Percentiles rank a stretch among this genome's conserved stretches.
These are phyloP conservation scores for Stomorhina lunata DNA, from an alignment of 2,888 invertebrate genomes.

Conservation along the genomic window DNA sequence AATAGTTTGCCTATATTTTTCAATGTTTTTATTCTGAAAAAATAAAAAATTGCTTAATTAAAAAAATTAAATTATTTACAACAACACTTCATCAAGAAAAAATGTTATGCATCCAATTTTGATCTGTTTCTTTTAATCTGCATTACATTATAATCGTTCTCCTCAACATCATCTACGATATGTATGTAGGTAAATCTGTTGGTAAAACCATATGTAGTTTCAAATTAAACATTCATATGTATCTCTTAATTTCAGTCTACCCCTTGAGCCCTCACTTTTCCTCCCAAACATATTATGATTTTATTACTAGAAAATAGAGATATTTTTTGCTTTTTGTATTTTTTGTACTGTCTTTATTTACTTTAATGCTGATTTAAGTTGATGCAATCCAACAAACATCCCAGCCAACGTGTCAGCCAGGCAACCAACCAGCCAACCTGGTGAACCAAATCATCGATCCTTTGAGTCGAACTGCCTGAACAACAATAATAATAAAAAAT, in stretches of 20 bases:
- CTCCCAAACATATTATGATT: constrained; percentile 5
- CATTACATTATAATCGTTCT: too few species aligned
- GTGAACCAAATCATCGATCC: neutral
- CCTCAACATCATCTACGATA: constrained; percentile 16
- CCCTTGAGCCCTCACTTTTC: neutral
- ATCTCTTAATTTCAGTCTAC: constrained; percentile 38
- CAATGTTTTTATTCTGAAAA: too few species aligned
- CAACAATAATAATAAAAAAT: neutral
- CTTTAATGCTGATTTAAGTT: constrained; percentile 55
- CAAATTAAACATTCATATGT: constrained; percentile 37
- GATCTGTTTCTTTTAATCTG: too few species aligned
- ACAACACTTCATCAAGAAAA: too few species aligned
- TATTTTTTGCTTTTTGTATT: neutral
- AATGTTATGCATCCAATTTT: too few species aligned
- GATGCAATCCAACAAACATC: constrained; percentile 29
- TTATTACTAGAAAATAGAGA: constrained; percentile 15
- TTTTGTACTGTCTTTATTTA: constrained; percentile 38
- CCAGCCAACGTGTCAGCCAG: constrained; percentile 33
- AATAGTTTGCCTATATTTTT: too few species aligned
- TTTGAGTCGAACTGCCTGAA: constrained; percentile 22
- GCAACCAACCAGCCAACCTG: neutral
- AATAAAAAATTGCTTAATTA: too few species aligned
- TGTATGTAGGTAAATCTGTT: too few species aligned
- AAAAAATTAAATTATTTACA: too few species aligned
- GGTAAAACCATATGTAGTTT: constrained; percentile 25